These are phyloP conservation scores for Campylomormyrus numenius DNA, from an alignment of 2,113 vertebrate species.

Conservation along the genomic window DNA sequence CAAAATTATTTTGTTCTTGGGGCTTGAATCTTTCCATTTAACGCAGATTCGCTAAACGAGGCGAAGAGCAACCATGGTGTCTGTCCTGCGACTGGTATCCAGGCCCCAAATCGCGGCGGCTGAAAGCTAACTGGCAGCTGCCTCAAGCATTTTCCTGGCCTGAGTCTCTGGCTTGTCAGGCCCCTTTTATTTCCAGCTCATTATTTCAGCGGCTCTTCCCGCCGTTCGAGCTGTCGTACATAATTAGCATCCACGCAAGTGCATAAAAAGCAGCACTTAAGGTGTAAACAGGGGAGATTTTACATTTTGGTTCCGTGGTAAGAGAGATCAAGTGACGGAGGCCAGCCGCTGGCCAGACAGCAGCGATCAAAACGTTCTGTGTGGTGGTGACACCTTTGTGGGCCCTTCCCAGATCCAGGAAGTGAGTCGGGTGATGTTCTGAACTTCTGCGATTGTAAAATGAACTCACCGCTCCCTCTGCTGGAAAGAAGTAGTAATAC, in stretches of 20 bases:
- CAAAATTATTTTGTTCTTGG: not conserved
- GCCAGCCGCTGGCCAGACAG: not conserved
- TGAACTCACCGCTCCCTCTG: conserved; percentile 6
- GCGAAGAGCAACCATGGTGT: no score
- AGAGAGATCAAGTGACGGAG: not conserved
- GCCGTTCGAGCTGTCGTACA: not conserved
- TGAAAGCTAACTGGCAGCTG: not conserved
- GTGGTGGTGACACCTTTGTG: not conserved
- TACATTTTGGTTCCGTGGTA: not conserved
- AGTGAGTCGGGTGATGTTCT: not conserved
- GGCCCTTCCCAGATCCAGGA: not conserved
- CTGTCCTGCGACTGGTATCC: not conserved
- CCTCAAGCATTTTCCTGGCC: not conserved
- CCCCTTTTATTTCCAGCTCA: not conserved
- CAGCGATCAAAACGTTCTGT: not conserved
- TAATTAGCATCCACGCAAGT: not conserved
- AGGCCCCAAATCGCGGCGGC: not conserved
- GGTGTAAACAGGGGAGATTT: not conserved
- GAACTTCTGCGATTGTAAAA: not conserved
- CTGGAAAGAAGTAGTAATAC: conserved; percentile 1
- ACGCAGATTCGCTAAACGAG: not conserved
- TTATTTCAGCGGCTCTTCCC: not conserved
- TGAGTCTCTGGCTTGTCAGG: not conserved
- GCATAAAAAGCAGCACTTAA: no score
- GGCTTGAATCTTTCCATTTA: not conserved